Conservation (phyloP, 2,888 invertebrate genomes). For the Glyphotaelius pellucidus region DNA sequence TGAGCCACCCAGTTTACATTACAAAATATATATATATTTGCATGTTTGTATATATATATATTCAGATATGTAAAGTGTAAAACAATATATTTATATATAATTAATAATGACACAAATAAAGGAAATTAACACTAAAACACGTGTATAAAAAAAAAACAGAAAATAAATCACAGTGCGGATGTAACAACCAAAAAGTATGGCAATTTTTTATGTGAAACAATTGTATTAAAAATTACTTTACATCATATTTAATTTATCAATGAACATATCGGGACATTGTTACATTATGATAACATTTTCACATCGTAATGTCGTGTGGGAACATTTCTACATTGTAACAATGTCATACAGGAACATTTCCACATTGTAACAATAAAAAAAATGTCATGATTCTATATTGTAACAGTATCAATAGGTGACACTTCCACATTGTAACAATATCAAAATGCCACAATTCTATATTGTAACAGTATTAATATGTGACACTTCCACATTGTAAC, state of each 20-base stretch:
- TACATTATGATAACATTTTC: background rate
- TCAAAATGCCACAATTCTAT: no score
- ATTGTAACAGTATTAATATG: no score
- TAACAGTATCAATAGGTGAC: no score
- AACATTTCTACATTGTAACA: no score
- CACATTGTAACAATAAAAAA: no score
- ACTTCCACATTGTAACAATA: no score
- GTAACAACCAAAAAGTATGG: background rate
- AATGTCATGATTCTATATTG: no score
- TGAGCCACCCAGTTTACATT: background rate
- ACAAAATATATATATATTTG: background rate
- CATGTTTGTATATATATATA: background rate
- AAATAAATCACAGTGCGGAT: constrained; percentile 2
- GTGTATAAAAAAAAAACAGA: background rate
- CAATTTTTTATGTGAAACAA: background rate
- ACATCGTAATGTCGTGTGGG: background rate
- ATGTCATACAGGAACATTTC: no score
- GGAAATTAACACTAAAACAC: constrained; percentile 2
- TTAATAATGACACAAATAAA: background rate
- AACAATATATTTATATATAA: constrained; percentile 2
- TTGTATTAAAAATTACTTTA: background rate
- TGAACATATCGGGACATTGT: background rate
- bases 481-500: no score
- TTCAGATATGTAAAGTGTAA: background rate
- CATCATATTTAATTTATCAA: background rate